These are phyloP conservation scores for Pterostichus madidus DNA, from an alignment of 2,888 invertebrate species.

Conservation along the genomic window DNA sequence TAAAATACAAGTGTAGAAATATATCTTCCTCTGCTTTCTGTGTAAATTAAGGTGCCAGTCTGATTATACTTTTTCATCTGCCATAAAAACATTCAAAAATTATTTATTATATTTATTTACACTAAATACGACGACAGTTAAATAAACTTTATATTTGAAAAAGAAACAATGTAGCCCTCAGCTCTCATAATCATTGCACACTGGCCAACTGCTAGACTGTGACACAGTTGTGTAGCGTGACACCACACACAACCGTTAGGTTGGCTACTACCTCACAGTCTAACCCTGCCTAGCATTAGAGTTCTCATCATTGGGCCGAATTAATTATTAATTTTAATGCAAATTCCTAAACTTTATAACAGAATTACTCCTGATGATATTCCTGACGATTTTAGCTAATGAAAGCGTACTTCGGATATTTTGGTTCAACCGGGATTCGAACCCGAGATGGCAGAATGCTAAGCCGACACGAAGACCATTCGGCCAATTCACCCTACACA, in stretches of 20 bases:
- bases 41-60: constrained; percentile 41
- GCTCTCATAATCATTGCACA: constrained; percentile 55
- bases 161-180: constrained; percentile 20
- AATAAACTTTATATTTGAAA: constrained; percentile 10
- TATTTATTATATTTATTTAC: neutral
- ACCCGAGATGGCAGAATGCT: constrained; percentile 26
- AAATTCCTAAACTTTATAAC: neutral
- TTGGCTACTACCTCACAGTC: constrained; percentile 23
- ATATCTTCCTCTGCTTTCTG: constrained; percentile 36
- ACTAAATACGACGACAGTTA: neutral
- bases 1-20: constrained; percentile 50
- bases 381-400: neutral
- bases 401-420: constrained; percentile 12
- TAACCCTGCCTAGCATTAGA: constrained; percentile 37
- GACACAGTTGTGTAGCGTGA: constrained; percentile 24
- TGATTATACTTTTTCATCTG: constrained; percentile 27
- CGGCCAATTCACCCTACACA: neutral
- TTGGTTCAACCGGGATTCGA: constrained; percentile 24
- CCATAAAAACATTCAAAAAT: neutral
- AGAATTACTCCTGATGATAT: neutral
- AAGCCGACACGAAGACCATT: constrained; percentile 19
- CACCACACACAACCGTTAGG: constrained; percentile 14
- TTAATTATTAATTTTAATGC: constrained; percentile 28
- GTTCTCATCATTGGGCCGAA: constrained; percentile 51
- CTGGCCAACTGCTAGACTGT: constrained; percentile 41